phyloP scores from a whole-genome alignment of 64 coral and sea anemone species.

The Catalaphyllia jardinei region DNA sequence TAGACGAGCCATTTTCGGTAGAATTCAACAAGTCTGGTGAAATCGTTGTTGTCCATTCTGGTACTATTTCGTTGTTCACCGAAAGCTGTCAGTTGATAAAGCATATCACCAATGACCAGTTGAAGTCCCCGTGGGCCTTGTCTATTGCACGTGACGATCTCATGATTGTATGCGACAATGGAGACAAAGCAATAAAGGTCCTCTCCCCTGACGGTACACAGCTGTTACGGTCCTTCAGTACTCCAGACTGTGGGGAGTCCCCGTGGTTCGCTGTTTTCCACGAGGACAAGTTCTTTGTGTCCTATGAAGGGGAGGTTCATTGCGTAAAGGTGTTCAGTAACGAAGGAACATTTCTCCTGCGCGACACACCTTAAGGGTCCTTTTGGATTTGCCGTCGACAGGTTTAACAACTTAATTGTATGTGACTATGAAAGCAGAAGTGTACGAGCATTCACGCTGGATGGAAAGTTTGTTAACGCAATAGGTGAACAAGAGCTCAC shows the following conservation, averaged over 20 bases:
- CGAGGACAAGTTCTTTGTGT: background rate
- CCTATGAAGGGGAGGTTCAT: background rate
- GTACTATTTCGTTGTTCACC: background rate
- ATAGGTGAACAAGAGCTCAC: background rate
- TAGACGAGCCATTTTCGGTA: background rate
- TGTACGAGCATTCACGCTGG: conserved; percentile 25
- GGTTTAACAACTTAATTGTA: background rate
- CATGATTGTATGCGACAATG: background rate
- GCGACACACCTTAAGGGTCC: background rate
- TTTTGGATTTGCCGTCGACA: background rate
- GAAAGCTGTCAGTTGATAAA: background rate
- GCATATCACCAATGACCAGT: background rate
- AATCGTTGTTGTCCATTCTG: background rate
- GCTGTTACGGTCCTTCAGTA: background rate
- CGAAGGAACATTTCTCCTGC: background rate
- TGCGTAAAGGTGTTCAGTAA: conserved; percentile 11
- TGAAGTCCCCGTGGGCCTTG: background rate
- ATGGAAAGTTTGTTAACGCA: conserved; percentile 8
- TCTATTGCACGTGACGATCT: background rate
- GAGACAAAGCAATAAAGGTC: background rate
- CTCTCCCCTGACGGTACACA: background rate
- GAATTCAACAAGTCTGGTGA: background rate
- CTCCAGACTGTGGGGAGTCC: background rate
- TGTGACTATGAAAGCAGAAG: conserved; percentile 13
- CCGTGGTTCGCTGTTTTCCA: conserved; percentile 3